These are phyloP conservation scores for Alsophila aescularia DNA, from an alignment of 2,888 invertebrate species.

Conservation along the genomic window DNA sequence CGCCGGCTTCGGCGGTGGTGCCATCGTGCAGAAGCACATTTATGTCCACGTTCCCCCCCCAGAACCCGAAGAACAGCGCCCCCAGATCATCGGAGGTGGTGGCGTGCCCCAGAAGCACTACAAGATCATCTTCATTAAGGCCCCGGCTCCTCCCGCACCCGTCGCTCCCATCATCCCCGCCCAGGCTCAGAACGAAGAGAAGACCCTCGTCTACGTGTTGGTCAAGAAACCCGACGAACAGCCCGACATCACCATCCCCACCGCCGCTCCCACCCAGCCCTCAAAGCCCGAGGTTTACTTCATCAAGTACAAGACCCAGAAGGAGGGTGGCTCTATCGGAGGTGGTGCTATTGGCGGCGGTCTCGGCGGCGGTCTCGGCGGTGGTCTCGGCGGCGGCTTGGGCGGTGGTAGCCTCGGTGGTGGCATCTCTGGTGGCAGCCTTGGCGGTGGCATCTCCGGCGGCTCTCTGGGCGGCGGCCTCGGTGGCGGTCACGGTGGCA, in stretches of 20 bases:
- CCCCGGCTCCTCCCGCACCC: constrained; percentile 90
- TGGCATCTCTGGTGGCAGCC: constrained; percentile 53
- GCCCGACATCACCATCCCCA: constrained; percentile 91
- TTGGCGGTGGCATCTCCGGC: constrained; percentile 53
- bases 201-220: constrained; percentile 92
- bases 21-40: constrained; percentile 91
- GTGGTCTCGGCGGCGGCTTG: constrained; percentile 55
- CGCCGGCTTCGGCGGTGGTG: constrained; percentile 72
- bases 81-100: constrained; percentile 86
- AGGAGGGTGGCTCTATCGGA: constrained; percentile 62
- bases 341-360: constrained; percentile 58
- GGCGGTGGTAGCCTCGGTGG: constrained; percentile 54
- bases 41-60: constrained; percentile 93
- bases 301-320: constrained; percentile 92
- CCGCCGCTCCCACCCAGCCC: constrained; percentile 89
- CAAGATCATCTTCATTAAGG: constrained; percentile 95
- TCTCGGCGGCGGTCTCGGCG: constrained; percentile 44
- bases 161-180: constrained; percentile 90
- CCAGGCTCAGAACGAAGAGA: constrained; percentile 90
- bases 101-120: constrained; percentile 90
- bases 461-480: constrained; percentile 46
- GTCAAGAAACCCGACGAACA: constrained; percentile 93
- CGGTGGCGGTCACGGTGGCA: constrained; percentile 58
- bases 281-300: constrained; percentile 93
- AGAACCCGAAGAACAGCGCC: constrained; percentile 89